Percentiles rank a stretch among this genome's conserved stretches.
These are phyloP conservation scores for Cyclura pinguis DNA, from an alignment of 2,797 vertebrate genomes.

Conservation along the genomic window DNA sequence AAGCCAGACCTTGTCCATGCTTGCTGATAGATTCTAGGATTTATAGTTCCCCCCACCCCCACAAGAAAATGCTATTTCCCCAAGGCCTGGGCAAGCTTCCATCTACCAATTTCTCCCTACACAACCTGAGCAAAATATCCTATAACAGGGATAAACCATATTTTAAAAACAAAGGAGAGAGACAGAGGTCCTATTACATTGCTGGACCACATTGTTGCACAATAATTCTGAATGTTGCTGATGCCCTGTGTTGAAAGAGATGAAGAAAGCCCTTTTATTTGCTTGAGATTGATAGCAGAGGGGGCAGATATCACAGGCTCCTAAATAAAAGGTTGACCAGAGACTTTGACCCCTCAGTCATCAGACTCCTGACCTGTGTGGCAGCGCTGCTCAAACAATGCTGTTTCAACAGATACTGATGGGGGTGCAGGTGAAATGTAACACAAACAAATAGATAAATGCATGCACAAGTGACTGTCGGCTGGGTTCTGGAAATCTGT, in stretches of 20 bases:
- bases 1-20: not conserved
- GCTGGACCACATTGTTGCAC: conserved; percentile 29
- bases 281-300: conserved; percentile 60
- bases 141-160: not conserved
- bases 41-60: no score
- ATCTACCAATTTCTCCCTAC: not conserved
- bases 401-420: conserved; percentile 65
- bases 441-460: conserved; percentile 28
- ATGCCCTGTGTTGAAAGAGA: conserved; percentile 28
- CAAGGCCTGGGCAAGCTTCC: no score
- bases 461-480: conserved; percentile 14
- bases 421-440: conserved; percentile 62
- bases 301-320: conserved; percentile 51
- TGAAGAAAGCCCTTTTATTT: conserved; percentile 60
- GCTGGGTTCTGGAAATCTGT: not conserved
- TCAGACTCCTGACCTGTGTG: conserved; percentile 62
- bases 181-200: conserved; percentile 3
- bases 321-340: conserved; percentile 3
- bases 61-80: no score
- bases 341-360: conserved; percentile 66
- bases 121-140: not conserved
- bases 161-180: not conserved
- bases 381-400: conserved; percentile 72
- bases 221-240: conserved; percentile 53
- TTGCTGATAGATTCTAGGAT: no score